Evolutionary conservation across 1,140 invertebrate genomes (phyloP), one percentile per base, ranked within the genome.

Genomic region (Tachypleus tridentatus): DNA sequence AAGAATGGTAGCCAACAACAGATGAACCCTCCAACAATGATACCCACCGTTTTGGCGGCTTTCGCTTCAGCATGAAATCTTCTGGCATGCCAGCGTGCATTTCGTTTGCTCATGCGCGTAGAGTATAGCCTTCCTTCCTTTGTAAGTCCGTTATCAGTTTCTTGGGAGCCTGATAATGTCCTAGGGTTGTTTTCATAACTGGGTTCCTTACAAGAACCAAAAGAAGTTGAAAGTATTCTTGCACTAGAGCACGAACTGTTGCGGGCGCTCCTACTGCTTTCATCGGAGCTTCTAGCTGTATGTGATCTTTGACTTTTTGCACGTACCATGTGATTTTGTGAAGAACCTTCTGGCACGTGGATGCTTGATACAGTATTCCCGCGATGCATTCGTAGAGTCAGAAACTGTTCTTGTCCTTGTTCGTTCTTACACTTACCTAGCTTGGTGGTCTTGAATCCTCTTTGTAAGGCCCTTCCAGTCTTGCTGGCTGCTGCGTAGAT

Each of bases 1-100:
- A 97, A 97, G 79, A 97, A 97, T 1, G 92, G 93, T 47, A 72
- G 93, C 92, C 93, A 97, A 76, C 92, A 97, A 64, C 88, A 81
- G 9, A 94, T 87, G 78, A 97, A 97, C 2, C 89, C 88, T 4
- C 92, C 93, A 1, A 96, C 91, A 62, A 97, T 95, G 59, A 95
- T 91, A 4, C 89, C 92, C 53, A 96, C 78, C 0, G 92, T 97
- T 78, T 95, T 94, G 0, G 92, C 91, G 1, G 91, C 91, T 78
- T 94, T 94, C 0, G 89, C 91, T 76, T 96, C 92, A 85, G 91
- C 92, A 0, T 86, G 82, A 75, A 92, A 91, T 62, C 87, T 81
- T 74, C 88, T 89, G 51, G 89, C 88, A 80, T 83, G 87, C 50
- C 86, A 86, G 80, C 89, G 92, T 29, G 51, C 51, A 78, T 93